These are phyloP conservation scores for Actenoides hombroni DNA, from an alignment of 2,113 vertebrate genomes.

Conservation along the genomic window DNA sequence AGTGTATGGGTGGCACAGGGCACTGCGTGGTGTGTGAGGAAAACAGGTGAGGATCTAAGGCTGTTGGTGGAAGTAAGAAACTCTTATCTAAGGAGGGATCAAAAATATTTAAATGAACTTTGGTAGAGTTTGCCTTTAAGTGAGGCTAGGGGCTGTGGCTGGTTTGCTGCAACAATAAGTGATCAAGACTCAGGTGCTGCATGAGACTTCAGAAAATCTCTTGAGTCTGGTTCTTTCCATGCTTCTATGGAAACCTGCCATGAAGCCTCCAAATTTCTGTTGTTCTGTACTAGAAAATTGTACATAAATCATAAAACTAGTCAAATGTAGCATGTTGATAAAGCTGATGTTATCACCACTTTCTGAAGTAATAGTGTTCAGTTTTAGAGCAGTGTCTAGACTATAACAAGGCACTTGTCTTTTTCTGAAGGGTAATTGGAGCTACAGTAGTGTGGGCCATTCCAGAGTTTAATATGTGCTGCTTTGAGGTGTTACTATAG, in stretches of 20 bases:
- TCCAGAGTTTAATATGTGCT: not conserved
- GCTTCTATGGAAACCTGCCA: not conserved
- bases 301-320: not conserved
- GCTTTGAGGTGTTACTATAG: not conserved
- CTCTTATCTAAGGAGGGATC: not conserved
- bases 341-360: not conserved
- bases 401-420: not conserved
- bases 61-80: not conserved
- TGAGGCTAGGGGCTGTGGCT: not conserved
- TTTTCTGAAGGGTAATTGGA: not conserved
- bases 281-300: not conserved
- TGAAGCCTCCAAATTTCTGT: not conserved
- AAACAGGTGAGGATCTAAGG: not conserved
- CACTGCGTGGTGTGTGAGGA: not conserved
- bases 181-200: not conserved
- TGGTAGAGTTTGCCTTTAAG: not conserved
- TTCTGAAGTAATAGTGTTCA: conserved; percentile 5
- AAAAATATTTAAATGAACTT: not conserved
- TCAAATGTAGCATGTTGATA: not conserved
- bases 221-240: not conserved
- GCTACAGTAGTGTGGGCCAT: not conserved
- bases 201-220: not conserved
- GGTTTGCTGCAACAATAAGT: not conserved
- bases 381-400: not conserved
- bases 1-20: not conserved